Evolutionary conservation across 2,113 vertebrate genomes (phyloP).

Genomic region (Sorex araneus): DNA sequence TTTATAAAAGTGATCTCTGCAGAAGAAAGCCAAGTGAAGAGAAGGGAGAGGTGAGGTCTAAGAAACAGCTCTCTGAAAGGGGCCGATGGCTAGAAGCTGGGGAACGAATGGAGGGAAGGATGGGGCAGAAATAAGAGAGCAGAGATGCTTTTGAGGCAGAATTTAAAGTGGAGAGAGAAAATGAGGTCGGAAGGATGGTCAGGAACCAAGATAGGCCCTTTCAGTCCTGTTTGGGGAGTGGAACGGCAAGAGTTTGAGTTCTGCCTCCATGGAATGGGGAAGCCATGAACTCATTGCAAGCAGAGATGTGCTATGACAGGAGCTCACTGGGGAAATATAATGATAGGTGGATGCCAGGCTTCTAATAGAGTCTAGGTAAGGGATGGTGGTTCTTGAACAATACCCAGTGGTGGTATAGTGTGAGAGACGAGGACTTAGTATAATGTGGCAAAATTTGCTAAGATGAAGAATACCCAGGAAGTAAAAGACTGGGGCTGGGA

Average conservation of each 20-base stretch:
- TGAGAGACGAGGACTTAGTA: not conserved
- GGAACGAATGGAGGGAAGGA: not conserved
- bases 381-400: not conserved
- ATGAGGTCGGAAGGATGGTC: not conserved
- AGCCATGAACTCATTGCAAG: not conserved
- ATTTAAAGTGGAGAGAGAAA: slow-evolving; percentile 8
- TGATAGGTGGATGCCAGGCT: not conserved
- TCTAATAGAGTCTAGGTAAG: not conserved
- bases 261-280: not conserved
- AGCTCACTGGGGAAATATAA: not conserved
- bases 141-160: not conserved
- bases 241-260: not conserved
- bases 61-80: not conserved
- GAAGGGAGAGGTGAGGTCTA: not conserved
- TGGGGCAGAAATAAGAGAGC: too few species aligned
- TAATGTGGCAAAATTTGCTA: not conserved
- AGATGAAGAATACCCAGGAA: not conserved
- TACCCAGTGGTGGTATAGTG: not conserved
- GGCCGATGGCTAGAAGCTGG: not conserved
- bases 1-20: not conserved
- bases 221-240: not conserved
- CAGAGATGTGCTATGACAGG: not conserved
- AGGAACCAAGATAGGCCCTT: not conserved
- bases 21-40: not conserved
- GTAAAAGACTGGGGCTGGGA: not conserved